Base-by-base conservation (phyloP, 1,140 invertebrate genomes). In the Aradophagus sp. region DNA sequence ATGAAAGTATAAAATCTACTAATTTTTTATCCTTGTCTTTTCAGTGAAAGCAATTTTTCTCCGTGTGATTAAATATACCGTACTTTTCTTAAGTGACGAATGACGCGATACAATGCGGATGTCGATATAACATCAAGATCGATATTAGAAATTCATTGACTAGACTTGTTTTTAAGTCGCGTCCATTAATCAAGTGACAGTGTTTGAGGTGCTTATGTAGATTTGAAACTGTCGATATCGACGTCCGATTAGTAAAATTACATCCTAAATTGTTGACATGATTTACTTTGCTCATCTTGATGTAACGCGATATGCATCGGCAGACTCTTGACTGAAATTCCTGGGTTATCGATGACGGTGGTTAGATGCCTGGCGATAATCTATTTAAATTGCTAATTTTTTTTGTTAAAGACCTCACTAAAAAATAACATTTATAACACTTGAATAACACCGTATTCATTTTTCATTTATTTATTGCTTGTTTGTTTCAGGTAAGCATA, bases 281-380 rank as follows among this genome's bases (percentile, higher is more conserved):
- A 58, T 58, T 41, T 38, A 45, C 45, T 58, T 58, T 29, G 19
- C 20, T 45, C 41, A 58, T 58, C 41, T 58, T 27, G 31, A 44
- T 58, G 53, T 45, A 58, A 58, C 53, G 11, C 36, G 53, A 58
- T 45, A 58, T 29, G 53, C 27, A 34, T 36, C 45, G 45, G 26
- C 34, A 14, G 2, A n/a, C n/a, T 45, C 55, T 47, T 47, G 42
- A 38, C 55, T 38, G 8, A 26, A 32, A 59, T 59, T 59, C 42
- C 34, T 15, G 16, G 34, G 31, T 59, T 47, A 59, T 59, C 47
- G 34, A 59, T 59, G 42, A 38, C 32, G 42, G 23, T 39, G n/a
- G 35, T 41, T 48, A 47, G 55, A 41, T 48, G 35, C 26, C 35
- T 5, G 42, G 12, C 36, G 26, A 48, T 48, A 32, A 48, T 39